Evolutionary conservation across 92 coral and sea anemone genomes (phyloP).

Genomic region (Epizoanthus rinbou): DNA sequence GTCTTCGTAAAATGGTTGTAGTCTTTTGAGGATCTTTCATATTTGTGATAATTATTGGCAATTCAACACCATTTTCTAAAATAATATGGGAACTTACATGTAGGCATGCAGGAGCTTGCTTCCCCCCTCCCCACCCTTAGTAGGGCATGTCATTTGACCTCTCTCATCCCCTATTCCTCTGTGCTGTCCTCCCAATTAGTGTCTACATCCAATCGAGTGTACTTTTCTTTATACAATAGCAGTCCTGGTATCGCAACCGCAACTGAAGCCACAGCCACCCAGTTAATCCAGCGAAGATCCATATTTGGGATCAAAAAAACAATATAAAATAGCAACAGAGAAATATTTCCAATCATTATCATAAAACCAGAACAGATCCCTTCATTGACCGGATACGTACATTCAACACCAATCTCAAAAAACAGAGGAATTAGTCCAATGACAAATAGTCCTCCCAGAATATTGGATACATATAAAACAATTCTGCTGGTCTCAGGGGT

Average conservation of each 20-base stretch:
- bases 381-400: conserved; percentile 66
- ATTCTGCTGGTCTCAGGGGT: conserved; percentile 35
- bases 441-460: conserved; percentile 59
- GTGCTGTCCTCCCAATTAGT: neutral
- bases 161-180: neutral
- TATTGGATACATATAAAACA: conserved; percentile 60
- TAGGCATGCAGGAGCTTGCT: too few species aligned
- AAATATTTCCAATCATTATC: conserved; percentile 30
- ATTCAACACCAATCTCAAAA: conserved; percentile 69
- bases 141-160: too few species aligned
- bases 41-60: too few species aligned
- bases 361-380: conserved; percentile 62
- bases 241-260: conserved; percentile 55
- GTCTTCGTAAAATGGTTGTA: too few species aligned
- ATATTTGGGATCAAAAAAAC: conserved; percentile 65
- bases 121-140: too few species aligned
- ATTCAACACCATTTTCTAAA: too few species aligned
- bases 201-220: conserved; percentile 61
- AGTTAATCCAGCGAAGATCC: conserved; percentile 67
- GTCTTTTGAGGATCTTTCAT: too few species aligned
- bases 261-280: conserved; percentile 56
- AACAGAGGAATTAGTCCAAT: conserved; percentile 61
- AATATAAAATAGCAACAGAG: conserved; percentile 44
- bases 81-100: too few species aligned
- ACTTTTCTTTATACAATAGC: conserved; percentile 51